Evolutionary conservation across 2,113 vertebrate genomes (phyloP), one percentile per base, ranked within the genome.

Genomic region (Psilopogon haemacephalus): DNA sequence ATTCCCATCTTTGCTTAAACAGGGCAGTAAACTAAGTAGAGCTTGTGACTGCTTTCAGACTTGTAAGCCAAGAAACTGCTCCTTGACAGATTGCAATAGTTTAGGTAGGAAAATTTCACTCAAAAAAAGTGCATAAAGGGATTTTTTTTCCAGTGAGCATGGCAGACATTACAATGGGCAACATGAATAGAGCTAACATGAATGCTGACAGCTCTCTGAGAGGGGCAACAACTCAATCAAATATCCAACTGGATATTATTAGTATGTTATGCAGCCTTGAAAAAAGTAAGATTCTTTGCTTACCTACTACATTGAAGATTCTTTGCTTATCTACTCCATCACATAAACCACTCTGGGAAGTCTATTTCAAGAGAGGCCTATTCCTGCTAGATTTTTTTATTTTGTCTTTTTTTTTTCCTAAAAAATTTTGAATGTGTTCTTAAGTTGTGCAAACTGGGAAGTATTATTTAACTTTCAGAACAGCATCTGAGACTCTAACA

Each of bases 201-300:
- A 82, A 62, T 27, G 70, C 20, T 83, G 56, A 95, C 91, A 97
- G 54, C 77, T 91, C 59, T 94, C 79, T 97, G 63, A 96, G 88
- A 89, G 86, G 84, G 89, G 93, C 97, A 97, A 96, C 82, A 96
- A 91, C 85, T 95, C 88, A 93, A 93, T 95, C 91, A 97, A 94
- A 89, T 91, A 86, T 96, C 93, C 95, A 94, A 96, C 88, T 86
- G 96, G 88, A 96, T 95, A 96, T 91, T 89, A 93, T 77, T 89
- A 96, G 96, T 96, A 79, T 68, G 85, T 96, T 96, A 95, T 88
- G 90, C 32, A 92, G 55, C 17, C 63, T 95, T 89, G 50, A 94
- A 96, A 86, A 93, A 96, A 88, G 95, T 92, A 94, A 94, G 72
- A 92, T 86, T 96, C 35, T 72, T 96, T 77, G 23, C 75, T 96